Evolutionary conservation across 2,888 invertebrate species (phyloP), one percentile per base, ranked within the genome.

Genomic region (Pandemis corylana): DNA sequence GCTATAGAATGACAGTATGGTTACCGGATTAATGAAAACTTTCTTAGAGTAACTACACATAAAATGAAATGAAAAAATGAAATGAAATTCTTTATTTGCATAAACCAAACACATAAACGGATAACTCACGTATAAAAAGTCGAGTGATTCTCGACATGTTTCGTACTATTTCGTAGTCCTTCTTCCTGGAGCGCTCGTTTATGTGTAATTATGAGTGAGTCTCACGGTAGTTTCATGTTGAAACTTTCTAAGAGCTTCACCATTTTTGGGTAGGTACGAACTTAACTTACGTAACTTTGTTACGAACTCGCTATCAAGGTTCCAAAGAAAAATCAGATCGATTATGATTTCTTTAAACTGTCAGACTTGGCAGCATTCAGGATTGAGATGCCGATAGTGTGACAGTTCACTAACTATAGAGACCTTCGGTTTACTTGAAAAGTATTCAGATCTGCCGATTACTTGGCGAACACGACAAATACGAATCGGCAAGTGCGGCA

Each of bases 401-500:
- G 65, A 76, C 74, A 74, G 74, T 76, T 76, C 62, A 76, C 73
- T 68, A 76, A 76, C 69, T 49, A 64, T 6, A 70, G 68, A 46
- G 68, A 76, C 74, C 76, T 76, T 74, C 76, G 68, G 61, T 74
- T 76, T 76, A 74, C 76, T 74, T 63, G 59, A 76, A 71, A 76
- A 76, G 46, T 73, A 67, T 67, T 73, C 49, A 72, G 77, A 77
- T 77, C 63, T 36, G 42, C 42, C 64, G 77, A 77, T 77, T 76
- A 75, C 44, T 65, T 59, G 51, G 61, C 12, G 42, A 72, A 68
- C 67, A 68, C 53, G 68, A 72, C 51, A 59, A 28, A 59, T 20
- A 5, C 59, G 28, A 28, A 28, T 59, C 53, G 7, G 51, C 66
- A 53, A 66, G 20, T 53, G n/a, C 20, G 36, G 51, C 41, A 66